Evolutionary conservation across 2,113 vertebrate species (phyloP).

Genomic region (Scolopax mira): DNA sequence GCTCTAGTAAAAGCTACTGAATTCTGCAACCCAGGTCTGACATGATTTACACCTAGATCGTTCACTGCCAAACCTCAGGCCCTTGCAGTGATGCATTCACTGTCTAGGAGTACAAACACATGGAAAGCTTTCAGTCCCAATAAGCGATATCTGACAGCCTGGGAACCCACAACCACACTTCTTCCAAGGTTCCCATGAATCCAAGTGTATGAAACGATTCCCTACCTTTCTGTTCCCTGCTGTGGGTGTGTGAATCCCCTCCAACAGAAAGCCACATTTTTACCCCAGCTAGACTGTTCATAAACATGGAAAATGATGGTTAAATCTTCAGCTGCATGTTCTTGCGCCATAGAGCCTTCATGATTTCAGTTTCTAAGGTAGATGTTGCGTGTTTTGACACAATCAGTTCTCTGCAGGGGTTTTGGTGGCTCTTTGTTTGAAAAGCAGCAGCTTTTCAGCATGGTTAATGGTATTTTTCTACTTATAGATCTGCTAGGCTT

Average conservation of each 20-base stretch:
- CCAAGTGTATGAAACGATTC: background rate
- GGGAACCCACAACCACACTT: background rate
- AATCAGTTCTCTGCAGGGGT: background rate
- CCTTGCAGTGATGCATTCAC: background rate
- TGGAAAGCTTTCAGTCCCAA: background rate
- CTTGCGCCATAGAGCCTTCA: background rate
- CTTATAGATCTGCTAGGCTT: background rate
- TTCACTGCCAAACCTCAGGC: background rate
- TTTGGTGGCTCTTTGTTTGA: background rate
- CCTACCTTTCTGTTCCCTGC: background rate
- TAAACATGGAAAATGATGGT: background rate
- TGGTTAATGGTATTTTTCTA: background rate
- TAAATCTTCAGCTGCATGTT: background rate
- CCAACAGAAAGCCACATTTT: background rate
- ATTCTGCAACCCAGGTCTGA: background rate
- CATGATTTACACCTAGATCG: background rate
- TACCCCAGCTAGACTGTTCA: background rate
- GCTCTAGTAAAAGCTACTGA: background rate
- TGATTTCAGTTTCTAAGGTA: background rate
- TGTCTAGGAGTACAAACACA: background rate
- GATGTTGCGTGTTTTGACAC: background rate
- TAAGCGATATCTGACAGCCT: background rate
- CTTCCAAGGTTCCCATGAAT: background rate
- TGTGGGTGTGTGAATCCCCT: background rate
- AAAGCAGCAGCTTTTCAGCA: background rate